Evolutionary conservation across 1,140 invertebrate genomes (phyloP), one percentile per base, ranked within the genome.

Genomic region (Neodiprion lecontei): DNA sequence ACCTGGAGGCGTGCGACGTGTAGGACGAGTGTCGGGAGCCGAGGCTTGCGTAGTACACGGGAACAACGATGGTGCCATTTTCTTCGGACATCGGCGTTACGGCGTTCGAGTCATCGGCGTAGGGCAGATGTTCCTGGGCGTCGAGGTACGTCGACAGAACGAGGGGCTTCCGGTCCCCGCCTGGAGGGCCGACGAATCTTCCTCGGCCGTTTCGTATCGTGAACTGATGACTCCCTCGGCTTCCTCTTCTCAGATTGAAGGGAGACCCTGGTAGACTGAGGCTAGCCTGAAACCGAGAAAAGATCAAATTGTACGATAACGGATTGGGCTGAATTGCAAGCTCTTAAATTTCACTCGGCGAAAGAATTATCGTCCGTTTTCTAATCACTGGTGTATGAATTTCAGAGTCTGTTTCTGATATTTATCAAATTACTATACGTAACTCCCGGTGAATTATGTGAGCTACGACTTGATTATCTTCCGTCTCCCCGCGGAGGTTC

Each of bases 81-180:
- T 99, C 97, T 90, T 99, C 98, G 71, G 96, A 98, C 95, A 98
- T 98, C 12, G 98, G 98, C 67, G 97, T 99, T 4, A 98, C 97
- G 70, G 97, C 98, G 83, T 97, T 97, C 68, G 97, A 98, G 87
- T 99, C 97, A 87, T 99, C 98, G 47, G 97, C 97, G 87, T 97
- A 99, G 14, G 98, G 98, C 81, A 99, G 92, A 88, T 98, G 96
- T 89, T 98, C 96, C 87, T 98, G 95, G 73, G 96, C 97, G 87
- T 99, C 97, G 83, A 98, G 90, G 90, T 97, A 98, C 71, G 96
- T 97, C 80, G 96, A 97, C 71, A 98, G 90, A 67, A 99, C 97
- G 74, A 99, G 90, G 5, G 97, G 97, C 86, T 98, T 98, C 75
- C 96, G 92, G 87, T 98, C 97, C 69, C 94, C 93, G 77, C 94